Percentiles rank a stretch among this genome's conserved stretches.
These are phyloP conservation scores for Formica exsecta DNA, from an alignment of 1,140 invertebrate genomes.

Conservation along the genomic window DNA sequence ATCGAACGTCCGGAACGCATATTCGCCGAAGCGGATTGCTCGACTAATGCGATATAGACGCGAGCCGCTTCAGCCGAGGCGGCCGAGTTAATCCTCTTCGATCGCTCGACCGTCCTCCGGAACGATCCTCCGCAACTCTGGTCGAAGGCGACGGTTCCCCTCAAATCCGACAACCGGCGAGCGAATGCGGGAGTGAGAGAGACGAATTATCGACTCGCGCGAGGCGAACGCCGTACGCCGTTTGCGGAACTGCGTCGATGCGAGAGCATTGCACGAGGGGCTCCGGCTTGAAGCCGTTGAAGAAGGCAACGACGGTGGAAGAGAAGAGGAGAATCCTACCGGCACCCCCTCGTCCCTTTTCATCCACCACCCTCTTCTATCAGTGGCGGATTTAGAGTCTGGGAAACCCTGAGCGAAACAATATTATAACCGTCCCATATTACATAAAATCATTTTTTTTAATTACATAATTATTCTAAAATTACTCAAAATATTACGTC, in stretches of 20 bases:
- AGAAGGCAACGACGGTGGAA: slow-evolving; percentile 65
- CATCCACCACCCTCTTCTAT: slow-evolving; percentile 35
- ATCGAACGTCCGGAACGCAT: not conserved
- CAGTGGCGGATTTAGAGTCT: slow-evolving; percentile 39
- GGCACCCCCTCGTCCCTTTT: slow-evolving; percentile 30
- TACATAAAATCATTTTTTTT: not conserved
- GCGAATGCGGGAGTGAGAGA: slow-evolving; percentile 30
- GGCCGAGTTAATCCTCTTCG: slow-evolving; percentile 26
- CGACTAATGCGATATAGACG: slow-evolving; percentile 24
- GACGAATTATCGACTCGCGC: slow-evolving; percentile 44
- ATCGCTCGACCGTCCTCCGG: not conserved
- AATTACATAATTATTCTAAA: too few relatives aligned
- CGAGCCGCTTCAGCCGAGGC: not conserved
- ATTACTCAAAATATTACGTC: not conserved
- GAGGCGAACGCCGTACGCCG: slow-evolving; percentile 27
- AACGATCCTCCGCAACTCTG: not conserved
- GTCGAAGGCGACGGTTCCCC: slow-evolving; percentile 15
- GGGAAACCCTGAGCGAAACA: slow-evolving; percentile 9
- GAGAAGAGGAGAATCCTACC: slow-evolving; percentile 66
- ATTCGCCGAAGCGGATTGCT: slow-evolving; percentile 25
- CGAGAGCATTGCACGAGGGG: slow-evolving; percentile 32
- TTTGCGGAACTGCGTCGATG: slow-evolving; percentile 50
- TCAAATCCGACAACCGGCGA: slow-evolving; percentile 52
- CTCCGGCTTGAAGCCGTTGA: slow-evolving; percentile 52
- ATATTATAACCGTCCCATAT: not conserved